Evolutionary conservation across 2,888 invertebrate species (phyloP).

Genomic region (Chydorus sphaericus): DNA sequence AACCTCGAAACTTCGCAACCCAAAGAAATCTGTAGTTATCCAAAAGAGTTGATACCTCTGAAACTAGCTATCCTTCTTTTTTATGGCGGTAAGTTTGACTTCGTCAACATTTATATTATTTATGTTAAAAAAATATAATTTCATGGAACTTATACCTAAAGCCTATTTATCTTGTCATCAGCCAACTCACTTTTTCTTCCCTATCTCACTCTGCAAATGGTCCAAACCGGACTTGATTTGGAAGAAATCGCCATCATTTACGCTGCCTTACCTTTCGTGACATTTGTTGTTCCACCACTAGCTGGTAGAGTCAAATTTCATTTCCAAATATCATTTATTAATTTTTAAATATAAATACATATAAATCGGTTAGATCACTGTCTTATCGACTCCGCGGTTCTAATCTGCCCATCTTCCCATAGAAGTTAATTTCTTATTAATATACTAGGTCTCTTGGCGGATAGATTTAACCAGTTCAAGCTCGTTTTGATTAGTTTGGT

Average conservation of each 20-base stretch:
- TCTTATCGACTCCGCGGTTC: too few species aligned
- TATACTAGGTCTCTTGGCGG: conserved; percentile 17
- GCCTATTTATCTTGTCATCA: too few species aligned
- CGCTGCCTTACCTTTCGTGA: conserved; percentile 68
- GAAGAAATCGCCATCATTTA: conserved; percentile 78
- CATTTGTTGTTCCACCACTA: conserved; percentile 68
- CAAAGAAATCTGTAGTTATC: too few species aligned
- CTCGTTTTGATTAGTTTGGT: conserved; percentile 63
- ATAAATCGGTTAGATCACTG: too few species aligned
- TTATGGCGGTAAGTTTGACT: conserved; percentile 53
- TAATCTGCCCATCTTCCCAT: too few species aligned
- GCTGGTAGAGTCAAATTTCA: too few species aligned
- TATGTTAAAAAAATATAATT: too few species aligned
- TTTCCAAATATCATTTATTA: too few species aligned
- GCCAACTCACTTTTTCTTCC: conserved; percentile 71
- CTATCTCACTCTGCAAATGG: conserved; percentile 80
- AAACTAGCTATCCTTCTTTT: conserved; percentile 68
- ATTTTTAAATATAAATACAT: background rate
- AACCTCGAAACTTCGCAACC: too few species aligned
- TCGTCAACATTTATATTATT: background rate
- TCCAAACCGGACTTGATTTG: conserved; percentile 68
- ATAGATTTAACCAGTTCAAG: conserved; percentile 36
- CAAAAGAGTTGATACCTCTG: conserved; percentile 61
- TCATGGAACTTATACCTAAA: too few species aligned
- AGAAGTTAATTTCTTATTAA: too few species aligned